A percentile compares a stretch with the other conserved stretches of the same genome.
Conservation (phyloP, 2,113 vertebrate genomes). For the Desmodus rotundus region DNA sequence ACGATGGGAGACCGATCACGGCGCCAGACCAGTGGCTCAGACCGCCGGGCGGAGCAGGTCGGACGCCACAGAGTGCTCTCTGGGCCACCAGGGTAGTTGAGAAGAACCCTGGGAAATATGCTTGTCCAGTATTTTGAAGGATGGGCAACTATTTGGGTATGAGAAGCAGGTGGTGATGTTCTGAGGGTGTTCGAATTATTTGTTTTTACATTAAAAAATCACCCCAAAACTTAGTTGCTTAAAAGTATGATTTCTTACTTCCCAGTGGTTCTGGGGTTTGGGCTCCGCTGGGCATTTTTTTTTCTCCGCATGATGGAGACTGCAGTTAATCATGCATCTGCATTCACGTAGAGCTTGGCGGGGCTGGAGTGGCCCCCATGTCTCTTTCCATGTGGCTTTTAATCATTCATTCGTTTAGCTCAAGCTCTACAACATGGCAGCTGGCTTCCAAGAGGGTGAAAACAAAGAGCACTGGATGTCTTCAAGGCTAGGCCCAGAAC, state of each 20-base stretch:
- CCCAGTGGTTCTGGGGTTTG: not conserved
- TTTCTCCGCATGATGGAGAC: not conserved
- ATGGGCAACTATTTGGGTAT: not conserved
- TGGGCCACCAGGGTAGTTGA: not conserved
- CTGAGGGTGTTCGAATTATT: not conserved
- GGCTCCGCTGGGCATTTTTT: not conserved
- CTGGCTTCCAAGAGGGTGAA: not conserved
- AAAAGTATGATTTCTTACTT: not conserved
- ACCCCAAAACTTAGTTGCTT: not conserved
- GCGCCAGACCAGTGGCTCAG: not conserved
- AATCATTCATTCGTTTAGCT: not conserved
- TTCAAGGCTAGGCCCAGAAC: not conserved
- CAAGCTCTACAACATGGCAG: not conserved
- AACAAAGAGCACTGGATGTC: not conserved
- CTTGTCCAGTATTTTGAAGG: not conserved
- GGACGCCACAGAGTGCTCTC: not conserved
- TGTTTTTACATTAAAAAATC: not conserved
- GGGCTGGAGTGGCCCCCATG: not conserved
- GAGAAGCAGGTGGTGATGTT: not conserved
- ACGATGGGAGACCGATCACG: not conserved
- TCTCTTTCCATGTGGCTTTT: not conserved
- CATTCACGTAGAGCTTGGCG: not conserved
- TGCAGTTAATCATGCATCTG: not conserved
- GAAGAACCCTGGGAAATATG: not conserved
- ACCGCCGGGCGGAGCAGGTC: not conserved